Base-by-base conservation (phyloP, 2,888 invertebrate genomes). In the Sarcophaga subvicina region DNA sequence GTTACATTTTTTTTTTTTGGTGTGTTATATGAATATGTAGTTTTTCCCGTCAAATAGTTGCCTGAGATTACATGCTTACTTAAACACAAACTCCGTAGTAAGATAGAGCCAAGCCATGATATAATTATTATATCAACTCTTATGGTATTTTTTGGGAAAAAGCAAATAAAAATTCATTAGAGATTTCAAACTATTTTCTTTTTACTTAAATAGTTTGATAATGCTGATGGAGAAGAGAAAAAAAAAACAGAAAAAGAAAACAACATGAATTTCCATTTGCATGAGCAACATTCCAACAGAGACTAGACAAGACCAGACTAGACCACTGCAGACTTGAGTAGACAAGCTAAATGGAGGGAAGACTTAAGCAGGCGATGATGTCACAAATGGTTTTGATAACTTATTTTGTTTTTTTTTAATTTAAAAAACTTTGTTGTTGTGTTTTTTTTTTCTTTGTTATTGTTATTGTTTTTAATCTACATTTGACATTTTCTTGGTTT, bases 101-200 rank as follows among this genome's bases (percentile, higher is more conserved):
- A 37, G 37, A 37, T 37, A 0, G 54, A 54, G 17, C 62, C 64
- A 20, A 78, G 69, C 14, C 85, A 76, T 85, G 85, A 85, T 82
- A 85, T 85, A 85, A 85, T 85, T 79, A 85, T 85, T 85, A 82
- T 76, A 82, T 70, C 82, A 82, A 82, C 82, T 66, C 12, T 54
- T 54, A 66, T 64, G 49, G 37, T 37, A 37, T 37, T 49, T 62
- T 54, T 64, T 8, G 64, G 59, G 62, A 63, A 10, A 54, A 67
- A 22, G 5, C 4, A 20, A 45, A 70, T 62, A 70, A 47, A 14
- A 37, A 37, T 37, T 37, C 37, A 37, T 37, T 63, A 27, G 66
- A 67, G 47, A 54, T 54, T 17, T 17, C 12, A 54, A 54, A 54
- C 17, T 54, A 54, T 54, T 54, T 54, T 54, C 3, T 12, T 81